phyloP scores from a whole-genome alignment of 2,113 vertebrate genomes.

The Campylomormyrus numenius region DNA sequence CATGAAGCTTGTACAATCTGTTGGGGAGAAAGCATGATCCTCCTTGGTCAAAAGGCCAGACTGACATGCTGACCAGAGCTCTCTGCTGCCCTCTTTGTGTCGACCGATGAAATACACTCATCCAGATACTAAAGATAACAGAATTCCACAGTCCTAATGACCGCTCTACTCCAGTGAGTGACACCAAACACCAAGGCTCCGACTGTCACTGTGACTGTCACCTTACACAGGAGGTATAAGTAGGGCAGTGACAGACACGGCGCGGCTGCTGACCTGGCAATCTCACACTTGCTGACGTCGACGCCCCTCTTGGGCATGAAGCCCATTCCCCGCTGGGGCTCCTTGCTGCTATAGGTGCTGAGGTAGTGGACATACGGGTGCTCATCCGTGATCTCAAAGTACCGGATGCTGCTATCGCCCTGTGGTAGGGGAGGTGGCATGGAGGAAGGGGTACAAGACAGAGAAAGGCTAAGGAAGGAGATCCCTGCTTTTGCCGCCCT shows the following conservation, averaged over 20 bases:
- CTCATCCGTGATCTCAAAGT: constrained; percentile 92
- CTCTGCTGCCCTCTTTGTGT: not conserved
- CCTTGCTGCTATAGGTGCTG: constrained; percentile 92
- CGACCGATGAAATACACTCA: not conserved
- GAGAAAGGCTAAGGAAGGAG: not conserved
- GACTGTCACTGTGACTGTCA: not conserved
- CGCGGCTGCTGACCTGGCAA: constrained; percentile 71
- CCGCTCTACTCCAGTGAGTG: not conserved
- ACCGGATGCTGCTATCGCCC: constrained; percentile 96
- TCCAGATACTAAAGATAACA: not conserved
- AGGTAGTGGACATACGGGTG: constrained; percentile 91
- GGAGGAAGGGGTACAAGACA: not conserved
- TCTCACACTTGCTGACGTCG: constrained; percentile 95
- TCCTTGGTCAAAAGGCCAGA: not conserved
- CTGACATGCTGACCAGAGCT: not conserved
- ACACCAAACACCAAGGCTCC: not conserved
- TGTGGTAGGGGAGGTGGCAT: constrained; percentile 34
- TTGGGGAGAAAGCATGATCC: not conserved
- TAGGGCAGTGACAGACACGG: not conserved
- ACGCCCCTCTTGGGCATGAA: constrained; percentile 94
- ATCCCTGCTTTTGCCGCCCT: not conserved
- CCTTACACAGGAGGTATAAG: not conserved
- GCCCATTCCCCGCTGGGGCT: constrained; percentile 92
- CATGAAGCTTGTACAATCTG: constrained; percentile 88
- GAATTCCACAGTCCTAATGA: not conserved